Conservation (phyloP, 2,797 vertebrate genomes). For the Tangara arthus region DNA sequence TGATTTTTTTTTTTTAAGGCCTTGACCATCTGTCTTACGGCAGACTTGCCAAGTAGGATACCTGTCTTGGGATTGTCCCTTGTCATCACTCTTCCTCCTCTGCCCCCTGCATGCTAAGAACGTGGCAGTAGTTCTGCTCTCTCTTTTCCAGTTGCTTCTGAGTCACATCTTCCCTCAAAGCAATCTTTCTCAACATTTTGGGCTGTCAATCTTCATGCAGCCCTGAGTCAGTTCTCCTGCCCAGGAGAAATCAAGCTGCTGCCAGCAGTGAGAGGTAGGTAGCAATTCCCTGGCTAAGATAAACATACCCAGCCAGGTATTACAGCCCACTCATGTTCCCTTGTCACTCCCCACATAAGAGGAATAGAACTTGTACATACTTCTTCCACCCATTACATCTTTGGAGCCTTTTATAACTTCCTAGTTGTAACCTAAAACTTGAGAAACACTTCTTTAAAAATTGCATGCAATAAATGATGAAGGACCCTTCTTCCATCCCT, state of each 20-base stretch:
- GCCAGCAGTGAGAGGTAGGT: background rate
- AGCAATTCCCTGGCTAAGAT: background rate
- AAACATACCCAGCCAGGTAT: background rate
- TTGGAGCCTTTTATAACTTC: background rate
- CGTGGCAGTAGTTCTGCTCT: background rate
- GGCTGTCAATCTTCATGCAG: background rate
- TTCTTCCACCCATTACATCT: background rate
- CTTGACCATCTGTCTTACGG: background rate
- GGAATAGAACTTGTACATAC: background rate
- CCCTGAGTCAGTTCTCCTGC: background rate
- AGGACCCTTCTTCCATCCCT: background rate
- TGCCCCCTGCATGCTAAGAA: background rate
- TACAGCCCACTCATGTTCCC: constrained; percentile 16
- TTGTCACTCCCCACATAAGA: background rate
- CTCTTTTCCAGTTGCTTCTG: background rate
- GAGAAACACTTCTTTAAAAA: background rate
- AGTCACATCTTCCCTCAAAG: background rate
- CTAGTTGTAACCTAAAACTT: background rate
- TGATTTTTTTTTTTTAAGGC: background rate
- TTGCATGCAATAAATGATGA: background rate
- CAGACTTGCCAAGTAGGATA: background rate
- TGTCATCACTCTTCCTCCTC: background rate
- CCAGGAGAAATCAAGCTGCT: background rate
- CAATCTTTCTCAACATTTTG: background rate
- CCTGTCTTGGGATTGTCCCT: background rate